Base-by-base conservation (phyloP, 2,113 vertebrate species). In the Zootoca vivipara region DNA sequence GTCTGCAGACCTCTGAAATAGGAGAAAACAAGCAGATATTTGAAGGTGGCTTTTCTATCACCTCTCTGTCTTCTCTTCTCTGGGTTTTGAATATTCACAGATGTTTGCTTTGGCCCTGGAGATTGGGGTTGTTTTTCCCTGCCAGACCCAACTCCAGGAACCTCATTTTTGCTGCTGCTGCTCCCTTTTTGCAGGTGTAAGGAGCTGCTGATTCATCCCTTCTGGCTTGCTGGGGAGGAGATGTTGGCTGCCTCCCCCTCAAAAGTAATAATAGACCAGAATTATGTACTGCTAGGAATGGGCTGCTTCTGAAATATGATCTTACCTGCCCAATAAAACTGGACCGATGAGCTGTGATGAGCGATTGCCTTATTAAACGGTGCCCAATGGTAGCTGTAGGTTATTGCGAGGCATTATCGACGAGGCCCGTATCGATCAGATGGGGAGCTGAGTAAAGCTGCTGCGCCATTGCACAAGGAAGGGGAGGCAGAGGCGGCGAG, bases 341-440 rank as follows among this genome's bases (percentile, higher is more conserved):
- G 15, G 75, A 83, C 86, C 7, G 82, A 79, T 22, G 56, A 82
- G 90, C 24, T 7, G 62, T 88, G 88, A 65, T 1, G 20, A 92
- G 88, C 89, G 69, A 94, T 93, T 65, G 88, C 90, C 92, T 94
- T 92, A 94, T 95, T 88, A 94, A 94, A 92, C 15, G 52, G 46
- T 9, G 88, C 83, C 93, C 93, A 88, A 92, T 70, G 33, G 80
- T 33, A 10, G 91, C 85, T 30, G 40, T 81, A 89, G 89, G 78
- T 89, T 92, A 90, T 88, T 73, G 67, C 10, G 12, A 1, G 26
- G 85, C 69, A 77, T 85, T 78, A 38, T 56, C 58, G 92, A 90
- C 12, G 38, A 52, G 85, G 30, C 3, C 77, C 33, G 78, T 52
- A 93, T 93, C 58, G 86, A 93, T 90, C 16, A 38, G 82, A 89